Percentiles rank a stretch among this genome's conserved stretches.
These are phyloP conservation scores for Psilopogon haemacephalus DNA, from an alignment of 2,113 vertebrate species.

Conservation along the genomic window DNA sequence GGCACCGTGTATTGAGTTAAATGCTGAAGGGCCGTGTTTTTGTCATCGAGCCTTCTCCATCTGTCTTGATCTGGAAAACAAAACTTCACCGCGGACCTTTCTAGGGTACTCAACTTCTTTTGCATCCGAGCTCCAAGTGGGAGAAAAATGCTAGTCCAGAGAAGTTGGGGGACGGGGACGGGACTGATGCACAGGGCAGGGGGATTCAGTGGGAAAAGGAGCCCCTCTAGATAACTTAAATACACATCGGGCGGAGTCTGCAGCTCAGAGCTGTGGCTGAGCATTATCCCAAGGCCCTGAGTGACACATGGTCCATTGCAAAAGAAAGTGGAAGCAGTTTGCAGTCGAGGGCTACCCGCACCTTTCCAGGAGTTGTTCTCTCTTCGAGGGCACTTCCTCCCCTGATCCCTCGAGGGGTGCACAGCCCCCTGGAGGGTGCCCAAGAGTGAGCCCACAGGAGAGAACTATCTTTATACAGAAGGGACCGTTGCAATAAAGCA, in stretches of 20 bases:
- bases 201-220: neutral
- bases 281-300: neutral
- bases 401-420: neutral
- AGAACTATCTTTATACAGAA: neutral
- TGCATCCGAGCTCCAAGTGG: neutral
- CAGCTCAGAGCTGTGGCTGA: neutral
- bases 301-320: neutral
- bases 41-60: neutral
- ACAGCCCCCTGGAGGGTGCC: neutral
- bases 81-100: neutral
- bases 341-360: neutral
- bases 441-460: accelerated
- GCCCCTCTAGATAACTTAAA: neutral
- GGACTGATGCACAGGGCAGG: too few relatives aligned
- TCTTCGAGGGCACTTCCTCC: neutral
- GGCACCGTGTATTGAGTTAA: neutral
- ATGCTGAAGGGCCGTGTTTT: neutral
- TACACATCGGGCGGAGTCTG: neutral
- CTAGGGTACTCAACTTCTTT: neutral
- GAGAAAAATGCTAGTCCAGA: neutral
- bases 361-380: neutral
- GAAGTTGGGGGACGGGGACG: neutral
- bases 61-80: conserved; percentile 4
- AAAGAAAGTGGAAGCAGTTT: neutral
- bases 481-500: neutral